Conservation (phyloP, 2,797 vertebrate genomes). For the Crypturellus tataupa region DNA sequence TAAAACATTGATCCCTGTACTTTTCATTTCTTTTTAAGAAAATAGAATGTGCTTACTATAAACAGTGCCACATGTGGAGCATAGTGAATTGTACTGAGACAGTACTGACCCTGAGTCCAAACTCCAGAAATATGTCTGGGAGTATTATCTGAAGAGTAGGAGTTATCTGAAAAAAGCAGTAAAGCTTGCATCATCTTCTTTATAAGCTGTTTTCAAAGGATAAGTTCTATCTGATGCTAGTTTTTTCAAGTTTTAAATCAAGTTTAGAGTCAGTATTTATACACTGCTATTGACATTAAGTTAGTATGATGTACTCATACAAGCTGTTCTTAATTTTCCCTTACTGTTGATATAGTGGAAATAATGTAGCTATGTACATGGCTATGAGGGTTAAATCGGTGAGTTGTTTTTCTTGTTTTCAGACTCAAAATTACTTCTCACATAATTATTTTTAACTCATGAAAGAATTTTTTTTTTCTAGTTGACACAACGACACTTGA, state of each 20-base stretch:
- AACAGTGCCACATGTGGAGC: background rate
- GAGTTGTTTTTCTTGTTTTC: background rate
- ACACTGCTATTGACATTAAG: background rate
- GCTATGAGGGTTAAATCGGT: background rate
- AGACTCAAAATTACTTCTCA: conserved; percentile 13
- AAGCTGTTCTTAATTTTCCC: conserved; percentile 1
- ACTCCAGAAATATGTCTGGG: background rate
- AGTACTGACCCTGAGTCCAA: background rate
- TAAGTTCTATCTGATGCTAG: background rate
- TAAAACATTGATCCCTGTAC: background rate
- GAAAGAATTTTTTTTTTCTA: conserved; percentile 76
- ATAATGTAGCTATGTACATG: background rate
- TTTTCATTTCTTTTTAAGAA: background rate
- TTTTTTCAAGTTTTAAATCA: background rate
- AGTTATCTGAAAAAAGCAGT: background rate
- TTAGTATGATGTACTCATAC: background rate
- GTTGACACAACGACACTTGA: conserved; percentile 94
- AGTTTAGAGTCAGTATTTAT: background rate
- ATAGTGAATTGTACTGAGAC: background rate
- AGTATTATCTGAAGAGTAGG: too few species aligned
- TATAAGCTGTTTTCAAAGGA: background rate
- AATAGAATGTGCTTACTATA: background rate
- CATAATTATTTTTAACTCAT: conserved; percentile 15
- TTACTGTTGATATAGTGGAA: background rate
- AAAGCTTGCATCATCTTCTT: background rate